phyloP scores from a whole-genome alignment of 2,797 vertebrate genomes.

The Uromys caudimaculatus region DNA sequence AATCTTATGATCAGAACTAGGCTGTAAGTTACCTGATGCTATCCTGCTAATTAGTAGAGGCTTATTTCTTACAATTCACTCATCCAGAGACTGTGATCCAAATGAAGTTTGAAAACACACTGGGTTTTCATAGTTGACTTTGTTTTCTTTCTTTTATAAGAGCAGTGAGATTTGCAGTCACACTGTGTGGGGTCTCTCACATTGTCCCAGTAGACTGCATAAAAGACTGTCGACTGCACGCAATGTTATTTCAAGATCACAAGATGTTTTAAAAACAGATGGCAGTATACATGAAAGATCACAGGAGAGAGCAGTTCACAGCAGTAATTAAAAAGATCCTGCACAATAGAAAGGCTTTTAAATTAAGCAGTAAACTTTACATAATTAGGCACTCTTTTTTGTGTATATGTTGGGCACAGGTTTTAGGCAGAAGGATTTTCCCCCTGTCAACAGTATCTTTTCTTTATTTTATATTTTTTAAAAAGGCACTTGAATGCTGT shows the following conservation, averaged over 20 bases:
- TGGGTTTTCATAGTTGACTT: constrained; percentile 54
- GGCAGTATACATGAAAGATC: constrained; percentile 69
- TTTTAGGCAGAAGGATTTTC: constrained; percentile 65
- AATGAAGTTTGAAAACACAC: constrained; percentile 51
- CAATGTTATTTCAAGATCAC: constrained; percentile 73
- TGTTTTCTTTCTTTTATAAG: constrained; percentile 63
- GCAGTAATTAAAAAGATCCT: constrained; percentile 80
- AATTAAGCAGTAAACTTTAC: constrained; percentile 81
- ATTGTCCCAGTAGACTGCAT: constrained; percentile 48
- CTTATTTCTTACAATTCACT: constrained; percentile 38
- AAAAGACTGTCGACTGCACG: constrained; percentile 55
- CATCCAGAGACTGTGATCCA: constrained; percentile 19
- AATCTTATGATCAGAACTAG: constrained; percentile 20
- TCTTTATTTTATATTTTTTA: not conserved
- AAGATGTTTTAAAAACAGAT: constrained; percentile 77
- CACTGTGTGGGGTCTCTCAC: constrained; percentile 72
- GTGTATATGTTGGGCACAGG: constrained; percentile 40
- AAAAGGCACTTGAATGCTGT: not conserved
- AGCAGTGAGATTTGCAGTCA: constrained; percentile 22
- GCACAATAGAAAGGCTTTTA: constrained; percentile 78
- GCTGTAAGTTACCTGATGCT: not conserved
- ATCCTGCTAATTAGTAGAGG: constrained; percentile 37
- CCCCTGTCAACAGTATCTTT: constrained; percentile 13
- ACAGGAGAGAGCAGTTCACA: constrained; percentile 67
- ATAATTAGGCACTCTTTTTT: constrained; percentile 73